Base-by-base conservation (phyloP, 2,797 vertebrate genomes). In the Hoplostethus atlanticus region DNA sequence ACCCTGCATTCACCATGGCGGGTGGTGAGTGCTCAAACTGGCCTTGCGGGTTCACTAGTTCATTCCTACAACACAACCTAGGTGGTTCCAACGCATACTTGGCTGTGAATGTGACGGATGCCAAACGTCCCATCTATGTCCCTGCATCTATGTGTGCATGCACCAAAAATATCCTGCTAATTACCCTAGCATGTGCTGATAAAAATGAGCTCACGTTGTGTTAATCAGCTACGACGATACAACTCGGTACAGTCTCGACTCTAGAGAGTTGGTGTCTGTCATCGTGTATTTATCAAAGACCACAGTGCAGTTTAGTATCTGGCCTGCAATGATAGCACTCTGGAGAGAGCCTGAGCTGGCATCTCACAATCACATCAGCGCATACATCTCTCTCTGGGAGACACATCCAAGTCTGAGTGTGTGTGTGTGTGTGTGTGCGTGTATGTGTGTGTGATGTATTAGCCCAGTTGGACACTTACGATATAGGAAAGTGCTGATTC, bases 401-500 rank as follows among this genome's bases (percentile, higher is more conserved):
- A 75, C 64, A 63, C 52, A 52, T 77, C 31, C 40, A 52, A 68
- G 62, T 79, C 54, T 59, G 52, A 15, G 21, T 60, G 68, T 36
- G 76, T 68, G 52, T 76, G 53, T 17, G 17, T 7, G 15, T 46
- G 56, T 59, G 69, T 44, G 56, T 8, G 38, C 60, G 36, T 61
- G 63, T 64, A 58, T 7, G 30, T 58, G 58, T 66, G 56, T 59
- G 71, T 72, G 68, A 86, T 77, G 65, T 63, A 80, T 88, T 56
- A 71, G 61, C 80, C 64, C 61, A 36, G 47, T 70, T 63, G 65
- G 83, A 80, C 52, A 81, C 69, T 71, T 80, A 68, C 53, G 62
- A 71, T 60, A 58, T 21, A 12, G 3, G 46, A 52, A 89, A 87
- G 67, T 80, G 86, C 85, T 88, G 79, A 85, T 61, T 89, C 44